Evolutionary conservation across 2,888 invertebrate species (phyloP), one percentile per base, ranked within the genome.

Genomic region (Agrilus biguttatus): DNA sequence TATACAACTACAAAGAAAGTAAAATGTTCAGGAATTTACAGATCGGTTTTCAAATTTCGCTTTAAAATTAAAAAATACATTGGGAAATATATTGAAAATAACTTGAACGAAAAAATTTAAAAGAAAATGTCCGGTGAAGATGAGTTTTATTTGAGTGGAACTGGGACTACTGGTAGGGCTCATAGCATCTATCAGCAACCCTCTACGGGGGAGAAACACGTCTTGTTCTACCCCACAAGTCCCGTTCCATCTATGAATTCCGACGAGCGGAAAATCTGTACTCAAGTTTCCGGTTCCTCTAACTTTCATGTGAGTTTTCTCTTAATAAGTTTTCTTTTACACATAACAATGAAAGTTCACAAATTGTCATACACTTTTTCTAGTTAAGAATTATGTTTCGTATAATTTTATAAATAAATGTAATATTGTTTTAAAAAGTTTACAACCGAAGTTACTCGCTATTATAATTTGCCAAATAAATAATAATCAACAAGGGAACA

Each of bases 151-250:
- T 52, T 65, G 43, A 66, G 65, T 51, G 62, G 64, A 37, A 28
- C 28, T 2, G 28, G 28, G 28, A 28, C 28, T 10, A 58, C 60
- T 38, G 65, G 63, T 33, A 55, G 61, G 47, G 55, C 65, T 33
- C 65, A 63, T 49, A 66, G 61, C 55, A 58, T 66, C 41, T 67
- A 66, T 50, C 65, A 66, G 47, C 65, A 67, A 51, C 54, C 63
- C 28, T 63, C 65, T 8, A 64, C 65, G 6, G 66, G 66, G 21
- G 67, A 67, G 51, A 68, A 67, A 52, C 67, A 67, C 58, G 68
- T 68, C 50, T 57, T 68, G 44, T 68, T 68, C 53, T 66, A 66
- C 50, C 66, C 67, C 28, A 66, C 66, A 34, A 64, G 63, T 53
- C 63, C 67, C 19, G 61, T 62, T 23, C 63, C 66, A 33, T 61